Evolutionary conservation across 2,888 invertebrate species (phyloP).

Genomic region (Perizoma affinitatum): DNA sequence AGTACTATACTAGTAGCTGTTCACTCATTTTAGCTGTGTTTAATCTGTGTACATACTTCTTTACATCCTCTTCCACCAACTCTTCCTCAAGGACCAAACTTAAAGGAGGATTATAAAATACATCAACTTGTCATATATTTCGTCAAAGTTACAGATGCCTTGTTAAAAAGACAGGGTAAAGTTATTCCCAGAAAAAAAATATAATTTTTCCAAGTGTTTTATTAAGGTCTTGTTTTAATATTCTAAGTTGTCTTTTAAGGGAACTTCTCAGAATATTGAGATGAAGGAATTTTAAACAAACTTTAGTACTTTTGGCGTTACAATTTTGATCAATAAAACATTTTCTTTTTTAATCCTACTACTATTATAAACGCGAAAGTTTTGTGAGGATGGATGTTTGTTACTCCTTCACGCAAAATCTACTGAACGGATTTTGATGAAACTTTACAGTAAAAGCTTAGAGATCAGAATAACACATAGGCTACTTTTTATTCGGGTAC

Average conservation of each 20-base stretch:
- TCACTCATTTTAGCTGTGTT: too few relatives aligned
- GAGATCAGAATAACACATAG: too few relatives aligned
- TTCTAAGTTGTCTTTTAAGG: conserved; percentile 24
- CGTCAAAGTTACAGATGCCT: conserved; percentile 9
- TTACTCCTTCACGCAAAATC: too few relatives aligned
- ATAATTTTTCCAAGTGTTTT: conserved; percentile 19
- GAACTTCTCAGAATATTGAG: conserved; percentile 11
- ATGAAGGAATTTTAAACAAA: conserved; percentile 9
- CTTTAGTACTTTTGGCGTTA: conserved; percentile 16
- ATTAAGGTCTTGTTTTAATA: conserved; percentile 24
- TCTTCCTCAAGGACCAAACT: conserved; percentile 17
- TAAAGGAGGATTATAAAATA: conserved; percentile 28
- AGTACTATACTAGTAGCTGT: too few relatives aligned
- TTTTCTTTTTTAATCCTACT: not conserved
- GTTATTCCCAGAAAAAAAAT: conserved; percentile 18
- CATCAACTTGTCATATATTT: conserved; percentile 24
- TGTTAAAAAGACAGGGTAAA: conserved; percentile 15
- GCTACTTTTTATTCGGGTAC: too few relatives aligned
- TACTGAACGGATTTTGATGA: too few relatives aligned
- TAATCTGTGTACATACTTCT: not conserved
- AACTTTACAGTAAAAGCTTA: too few relatives aligned
- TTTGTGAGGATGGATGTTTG: too few relatives aligned
- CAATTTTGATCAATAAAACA: conserved; percentile 9
- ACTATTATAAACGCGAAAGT: too few relatives aligned
- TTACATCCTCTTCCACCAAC: conserved; percentile 1